These are phyloP conservation scores for Fragum whitleyi DNA, from an alignment of 2,888 invertebrate genomes.

Conservation along the genomic window DNA sequence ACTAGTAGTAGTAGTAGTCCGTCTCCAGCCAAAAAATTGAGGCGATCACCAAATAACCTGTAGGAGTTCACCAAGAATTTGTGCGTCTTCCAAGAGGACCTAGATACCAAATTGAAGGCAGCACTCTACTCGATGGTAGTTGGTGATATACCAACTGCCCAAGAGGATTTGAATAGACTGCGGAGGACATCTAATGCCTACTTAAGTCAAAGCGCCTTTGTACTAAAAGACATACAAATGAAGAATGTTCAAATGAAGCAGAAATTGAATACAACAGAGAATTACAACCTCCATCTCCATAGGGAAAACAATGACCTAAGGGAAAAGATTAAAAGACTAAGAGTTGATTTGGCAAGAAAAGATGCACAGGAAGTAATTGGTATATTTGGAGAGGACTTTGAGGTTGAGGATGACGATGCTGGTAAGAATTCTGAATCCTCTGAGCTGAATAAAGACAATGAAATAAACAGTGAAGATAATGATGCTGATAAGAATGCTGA, in stretches of 20 bases:
- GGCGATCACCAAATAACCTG: not conserved
- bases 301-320: not conserved
- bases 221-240: conserved; percentile 9
- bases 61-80: conserved; percentile 3
- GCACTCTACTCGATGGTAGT: conserved; percentile 12
- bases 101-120: conserved; percentile 18
- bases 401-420: no score
- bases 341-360: no score
- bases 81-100: not conserved
- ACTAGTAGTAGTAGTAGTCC: not conserved
- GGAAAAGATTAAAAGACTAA: no score
- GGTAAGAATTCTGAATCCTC: no score
- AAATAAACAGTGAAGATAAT: no score
- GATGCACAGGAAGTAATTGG: no score
- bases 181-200: conserved; percentile 11
- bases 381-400: no score
- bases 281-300: conserved; percentile 10
- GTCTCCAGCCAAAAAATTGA: not conserved
- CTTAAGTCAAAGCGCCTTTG: not conserved
- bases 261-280: conserved; percentile 2
- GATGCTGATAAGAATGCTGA: no score
- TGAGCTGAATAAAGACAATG: no score
- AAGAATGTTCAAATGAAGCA: not conserved
- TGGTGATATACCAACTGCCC: not conserved
- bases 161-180: conserved; percentile 7